Evolutionary conservation across 1,140 invertebrate species (phyloP).

Genomic region (Leptonema lineaticorne): DNA sequence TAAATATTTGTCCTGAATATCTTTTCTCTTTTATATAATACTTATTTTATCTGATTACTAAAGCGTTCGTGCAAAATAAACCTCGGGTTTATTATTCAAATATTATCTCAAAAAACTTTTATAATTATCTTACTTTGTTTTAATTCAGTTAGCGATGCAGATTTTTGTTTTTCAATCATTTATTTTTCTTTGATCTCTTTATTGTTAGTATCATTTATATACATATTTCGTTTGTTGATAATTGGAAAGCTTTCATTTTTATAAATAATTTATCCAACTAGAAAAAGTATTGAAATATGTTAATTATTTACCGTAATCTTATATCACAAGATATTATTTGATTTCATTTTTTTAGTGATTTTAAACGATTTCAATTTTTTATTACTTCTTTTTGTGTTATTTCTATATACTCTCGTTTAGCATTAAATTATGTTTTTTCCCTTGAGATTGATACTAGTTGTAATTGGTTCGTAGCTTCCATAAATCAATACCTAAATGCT

Average conservation of each 20-base stretch:
- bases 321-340: background rate
- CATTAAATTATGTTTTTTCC: too few species aligned
- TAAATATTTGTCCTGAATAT: too few species aligned
- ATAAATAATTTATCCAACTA: too few species aligned
- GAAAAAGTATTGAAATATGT: conserved; percentile 9
- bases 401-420: too few species aligned
- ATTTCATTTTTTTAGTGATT: too few species aligned
- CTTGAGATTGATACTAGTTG: too few species aligned
- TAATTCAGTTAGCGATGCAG: conserved; percentile 37
- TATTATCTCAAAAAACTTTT: conserved; percentile 41
- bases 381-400: too few species aligned
- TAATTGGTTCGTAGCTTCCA: conserved; percentile 19
- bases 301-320: background rate
- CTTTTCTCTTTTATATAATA: too few species aligned
- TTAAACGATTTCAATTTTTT: too few species aligned
- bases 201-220: conserved; percentile 12
- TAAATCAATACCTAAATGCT: conserved; percentile 28
- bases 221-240: background rate
- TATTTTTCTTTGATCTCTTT: conserved; percentile 27
- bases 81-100: conserved; percentile 41
- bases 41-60: too few species aligned
- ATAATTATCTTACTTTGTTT: conserved; percentile 38
- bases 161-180: conserved; percentile 27
- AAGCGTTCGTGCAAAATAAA: conserved; percentile 40
- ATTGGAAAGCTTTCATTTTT: conserved; percentile 17